Evolutionary conservation across 1,140 invertebrate genomes (phyloP).

Genomic region (Pogonomyrmex californicus): DNA sequence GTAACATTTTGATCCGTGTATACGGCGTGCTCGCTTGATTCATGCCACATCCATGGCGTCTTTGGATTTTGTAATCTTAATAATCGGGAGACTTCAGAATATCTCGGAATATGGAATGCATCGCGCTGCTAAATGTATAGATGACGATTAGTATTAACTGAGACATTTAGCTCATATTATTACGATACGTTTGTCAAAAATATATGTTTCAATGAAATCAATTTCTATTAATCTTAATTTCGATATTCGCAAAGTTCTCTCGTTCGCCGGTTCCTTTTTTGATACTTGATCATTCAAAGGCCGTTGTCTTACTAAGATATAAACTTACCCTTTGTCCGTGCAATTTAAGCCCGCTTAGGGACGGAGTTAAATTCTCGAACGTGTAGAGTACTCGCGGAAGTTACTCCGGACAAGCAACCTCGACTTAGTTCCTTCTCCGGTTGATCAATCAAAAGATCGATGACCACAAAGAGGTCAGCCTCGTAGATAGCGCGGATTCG

Average conservation of each 20-base stretch:
- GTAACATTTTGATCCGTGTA: conserved; percentile 27
- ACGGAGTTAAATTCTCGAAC: background rate
- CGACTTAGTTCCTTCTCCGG: background rate
- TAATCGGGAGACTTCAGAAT: conserved; percentile 13
- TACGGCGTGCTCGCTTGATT: conserved; percentile 36
- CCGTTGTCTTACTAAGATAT: background rate
- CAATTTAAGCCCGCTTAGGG: background rate
- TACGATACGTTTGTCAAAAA: background rate
- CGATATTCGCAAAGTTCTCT: background rate
- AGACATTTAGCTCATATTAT: background rate
- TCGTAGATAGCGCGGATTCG: background rate
- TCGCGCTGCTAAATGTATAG: conserved; percentile 16
- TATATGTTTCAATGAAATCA: background rate
- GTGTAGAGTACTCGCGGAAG: conserved; percentile 11
- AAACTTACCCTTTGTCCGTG: background rate
- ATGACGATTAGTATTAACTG: background rate
- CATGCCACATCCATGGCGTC: conserved; percentile 7
- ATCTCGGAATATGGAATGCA: background rate
- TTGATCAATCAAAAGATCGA: conserved; percentile 44
- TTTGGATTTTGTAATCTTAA: conserved; percentile 30
- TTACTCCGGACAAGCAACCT: background rate
- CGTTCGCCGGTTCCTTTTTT: background rate
- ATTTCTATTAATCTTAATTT: background rate
- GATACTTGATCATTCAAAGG: background rate
- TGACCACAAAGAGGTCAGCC: background rate